phyloP scores from a whole-genome alignment of 1,140 invertebrate species.

The Orchesella cincta region DNA sequence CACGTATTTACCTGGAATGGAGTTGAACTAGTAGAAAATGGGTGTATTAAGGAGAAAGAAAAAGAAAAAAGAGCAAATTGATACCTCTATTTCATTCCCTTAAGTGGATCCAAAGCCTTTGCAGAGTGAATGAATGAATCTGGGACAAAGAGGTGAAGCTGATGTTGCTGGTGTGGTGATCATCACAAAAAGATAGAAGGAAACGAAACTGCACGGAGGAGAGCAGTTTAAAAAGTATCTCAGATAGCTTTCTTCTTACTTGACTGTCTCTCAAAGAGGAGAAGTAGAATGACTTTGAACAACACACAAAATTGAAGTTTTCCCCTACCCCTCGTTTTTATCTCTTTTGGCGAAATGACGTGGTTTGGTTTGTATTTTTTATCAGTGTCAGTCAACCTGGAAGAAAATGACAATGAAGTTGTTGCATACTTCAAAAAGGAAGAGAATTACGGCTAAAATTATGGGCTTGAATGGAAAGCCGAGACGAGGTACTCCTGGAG shows the following conservation, averaged over 20 bases:
- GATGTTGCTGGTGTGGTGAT: neutral
- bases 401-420: too few species aligned
- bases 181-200: neutral
- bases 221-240: neutral
- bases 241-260: neutral
- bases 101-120: constrained; percentile 14
- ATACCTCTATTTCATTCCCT: constrained; percentile 6
- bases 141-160: neutral
- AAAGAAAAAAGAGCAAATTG: neutral
- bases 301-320: neutral
- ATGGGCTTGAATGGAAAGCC: too few species aligned
- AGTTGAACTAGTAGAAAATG: neutral
- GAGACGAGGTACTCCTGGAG: neutral
- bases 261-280: neutral
- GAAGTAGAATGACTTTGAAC: neutral
- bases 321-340: neutral
- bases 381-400: too few species aligned
- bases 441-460: too few species aligned
- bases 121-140: neutral
- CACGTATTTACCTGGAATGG: too few species aligned
- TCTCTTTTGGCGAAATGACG: neutral
- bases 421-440: too few species aligned
- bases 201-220: neutral
- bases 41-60: neutral
- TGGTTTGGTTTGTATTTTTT: neutral